Percentiles rank a stretch among this genome's conserved stretches.
These are phyloP conservation scores for Danio kyathit DNA, from an alignment of 2,797 vertebrate species.

Conservation along the genomic window DNA sequence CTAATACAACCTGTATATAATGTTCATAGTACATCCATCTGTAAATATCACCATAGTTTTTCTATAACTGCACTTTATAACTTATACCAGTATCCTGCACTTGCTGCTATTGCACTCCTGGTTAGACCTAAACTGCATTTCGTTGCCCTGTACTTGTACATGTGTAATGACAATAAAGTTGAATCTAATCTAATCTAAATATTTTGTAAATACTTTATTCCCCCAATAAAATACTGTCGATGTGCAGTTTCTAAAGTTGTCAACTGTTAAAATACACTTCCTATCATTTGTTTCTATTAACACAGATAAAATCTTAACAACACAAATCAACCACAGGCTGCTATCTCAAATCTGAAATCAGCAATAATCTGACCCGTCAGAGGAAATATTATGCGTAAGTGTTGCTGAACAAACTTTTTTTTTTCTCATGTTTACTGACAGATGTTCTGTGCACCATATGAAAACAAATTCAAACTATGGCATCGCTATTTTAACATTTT, in stretches of 20 bases:
- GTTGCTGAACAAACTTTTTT: constrained; percentile 6
- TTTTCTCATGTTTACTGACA: background rate
- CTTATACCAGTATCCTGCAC: too few relatives aligned
- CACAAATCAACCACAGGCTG: background rate
- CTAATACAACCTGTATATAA: too few relatives aligned
- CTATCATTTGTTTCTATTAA: background rate
- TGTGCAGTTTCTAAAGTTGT: background rate
- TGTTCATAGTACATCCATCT: too few relatives aligned
- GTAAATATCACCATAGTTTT: too few relatives aligned
- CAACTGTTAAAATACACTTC: background rate
- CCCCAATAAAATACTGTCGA: background rate
- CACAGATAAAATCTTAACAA: constrained; percentile 2
- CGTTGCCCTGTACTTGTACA: too few relatives aligned
- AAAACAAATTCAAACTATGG: background rate
- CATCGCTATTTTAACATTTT: constrained; percentile 4
- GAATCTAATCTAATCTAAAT: too few relatives aligned
- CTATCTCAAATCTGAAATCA: background rate
- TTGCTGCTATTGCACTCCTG: too few relatives aligned
- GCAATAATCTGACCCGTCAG: background rate
- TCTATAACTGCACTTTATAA: too few relatives aligned
- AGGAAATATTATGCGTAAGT: background rate
- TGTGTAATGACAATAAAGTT: too few relatives aligned
- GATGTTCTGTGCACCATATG: background rate
- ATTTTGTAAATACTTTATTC: background rate
- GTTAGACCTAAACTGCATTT: too few relatives aligned